Base-by-base conservation (phyloP, 2,888 invertebrate genomes). In the Abscondita cerata region DNA sequence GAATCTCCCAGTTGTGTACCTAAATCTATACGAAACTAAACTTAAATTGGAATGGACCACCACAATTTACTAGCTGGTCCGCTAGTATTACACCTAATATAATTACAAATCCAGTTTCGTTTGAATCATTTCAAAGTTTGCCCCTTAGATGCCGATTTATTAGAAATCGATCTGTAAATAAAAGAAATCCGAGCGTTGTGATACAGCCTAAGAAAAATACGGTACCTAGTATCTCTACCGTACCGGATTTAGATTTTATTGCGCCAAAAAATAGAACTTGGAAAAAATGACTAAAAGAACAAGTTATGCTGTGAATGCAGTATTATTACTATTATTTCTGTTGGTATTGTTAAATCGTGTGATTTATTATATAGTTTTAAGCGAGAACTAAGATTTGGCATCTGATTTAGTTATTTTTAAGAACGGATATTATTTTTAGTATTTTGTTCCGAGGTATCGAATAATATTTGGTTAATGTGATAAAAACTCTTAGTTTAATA, bases 221-320 rank as follows among this genome's bases (percentile, higher is more conserved):
- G 56, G 67, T 77, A 65, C 70, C 83, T 12, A 82, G 81, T 72
- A 82, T 84, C 72, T 81, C 83, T 0, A 73, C 83, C 36, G 78
- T 85, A 70, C 85, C 85, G 3, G 84, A 85, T 70, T 76, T 85
- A 68, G 83, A 84, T 67, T 85, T 85, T 74, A 79, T 83, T 61
- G 81, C 83, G 31, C 83, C 84, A 1, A 80, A 78, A 72, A 75
- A 70, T 68, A 71, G 75, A 68, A 78, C 75, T 68, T 72, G 70
- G 59, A 73, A 75, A 62, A 81, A 81, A 80, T 81, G 81, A 81
- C 81, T 72, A 75, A 78, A 73, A 75, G 78, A 79, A 75, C 75
- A 78, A 67, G 73, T 79, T 71, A 77, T 80, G 78, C 73, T 80
- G 72, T 80, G 76, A 72, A 48, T 36, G 18, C 36, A 51, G 51